phyloP scores from a whole-genome alignment of 2,797 vertebrate species.

The Peromyscus nudipes region DNA sequence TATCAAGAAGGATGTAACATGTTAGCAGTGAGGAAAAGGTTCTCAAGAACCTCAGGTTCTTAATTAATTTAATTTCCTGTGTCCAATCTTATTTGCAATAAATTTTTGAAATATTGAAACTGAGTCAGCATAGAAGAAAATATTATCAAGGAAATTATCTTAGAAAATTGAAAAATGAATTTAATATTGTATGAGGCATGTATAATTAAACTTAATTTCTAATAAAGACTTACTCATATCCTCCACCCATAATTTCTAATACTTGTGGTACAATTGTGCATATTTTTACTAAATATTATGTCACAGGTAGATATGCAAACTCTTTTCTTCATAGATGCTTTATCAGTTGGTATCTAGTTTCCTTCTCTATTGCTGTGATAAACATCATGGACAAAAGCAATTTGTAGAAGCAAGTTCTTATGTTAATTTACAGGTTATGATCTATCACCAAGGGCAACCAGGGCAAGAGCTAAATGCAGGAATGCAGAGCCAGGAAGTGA shows the following conservation, averaged over 20 bases:
- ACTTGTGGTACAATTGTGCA: background rate
- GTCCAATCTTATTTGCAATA: background rate
- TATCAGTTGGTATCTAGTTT: background rate
- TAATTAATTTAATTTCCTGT: background rate
- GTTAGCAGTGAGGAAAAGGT: background rate
- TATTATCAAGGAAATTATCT: background rate
- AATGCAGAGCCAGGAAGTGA: background rate
- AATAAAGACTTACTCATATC: background rate
- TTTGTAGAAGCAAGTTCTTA: background rate
- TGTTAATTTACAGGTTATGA: background rate
- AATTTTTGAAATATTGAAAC: background rate
- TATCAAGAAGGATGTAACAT: background rate
- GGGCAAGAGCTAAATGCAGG: background rate
- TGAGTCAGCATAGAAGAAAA: background rate
- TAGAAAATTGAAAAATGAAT: background rate
- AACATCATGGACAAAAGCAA: background rate
- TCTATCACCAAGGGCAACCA: background rate
- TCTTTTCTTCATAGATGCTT: background rate
- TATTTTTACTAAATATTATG: constrained; percentile 10
- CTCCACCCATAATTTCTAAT: background rate
- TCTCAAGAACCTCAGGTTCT: background rate
- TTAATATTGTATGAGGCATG: background rate
- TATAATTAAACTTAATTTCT: background rate
- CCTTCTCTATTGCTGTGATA: background rate
- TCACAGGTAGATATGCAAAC: background rate